Conservation (phyloP, 92 coral and sea anemone species). For the Palythoa heliodiscus region DNA sequence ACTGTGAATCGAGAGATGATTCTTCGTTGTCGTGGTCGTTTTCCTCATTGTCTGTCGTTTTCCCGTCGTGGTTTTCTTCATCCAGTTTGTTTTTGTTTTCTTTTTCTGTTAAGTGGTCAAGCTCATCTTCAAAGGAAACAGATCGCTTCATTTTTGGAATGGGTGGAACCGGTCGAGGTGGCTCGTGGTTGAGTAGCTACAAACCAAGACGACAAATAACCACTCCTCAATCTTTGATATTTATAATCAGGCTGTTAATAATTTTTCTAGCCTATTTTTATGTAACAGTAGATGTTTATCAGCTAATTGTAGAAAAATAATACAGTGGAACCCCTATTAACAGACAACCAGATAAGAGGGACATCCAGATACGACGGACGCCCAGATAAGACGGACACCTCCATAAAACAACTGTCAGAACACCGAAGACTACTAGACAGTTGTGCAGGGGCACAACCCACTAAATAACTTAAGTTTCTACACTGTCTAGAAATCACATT, state of each 20-base stretch:
- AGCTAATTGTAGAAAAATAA: neutral
- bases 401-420: too few species aligned
- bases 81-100: neutral
- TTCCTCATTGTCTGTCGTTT: neutral
- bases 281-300: neutral
- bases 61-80: neutral
- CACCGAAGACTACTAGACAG: too few species aligned
- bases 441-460: too few species aligned
- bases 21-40: neutral
- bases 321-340: neutral
- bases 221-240: neutral
- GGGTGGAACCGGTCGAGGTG: neutral
- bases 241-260: neutral
- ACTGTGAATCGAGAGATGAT: neutral
- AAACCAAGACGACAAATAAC: neutral
- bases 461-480: too few species aligned
- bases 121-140: slow-evolving; percentile 34
- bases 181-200: neutral
- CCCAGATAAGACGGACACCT: too few species aligned
- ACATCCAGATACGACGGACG: too few species aligned
- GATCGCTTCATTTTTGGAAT: slow-evolving; percentile 17
- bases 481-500: too few species aligned
- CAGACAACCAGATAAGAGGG: too few species aligned
- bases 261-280: neutral
- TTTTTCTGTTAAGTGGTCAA: neutral